Evolutionary conservation across 2,113 vertebrate species (phyloP).

Genomic region (Hippolais icterina): DNA sequence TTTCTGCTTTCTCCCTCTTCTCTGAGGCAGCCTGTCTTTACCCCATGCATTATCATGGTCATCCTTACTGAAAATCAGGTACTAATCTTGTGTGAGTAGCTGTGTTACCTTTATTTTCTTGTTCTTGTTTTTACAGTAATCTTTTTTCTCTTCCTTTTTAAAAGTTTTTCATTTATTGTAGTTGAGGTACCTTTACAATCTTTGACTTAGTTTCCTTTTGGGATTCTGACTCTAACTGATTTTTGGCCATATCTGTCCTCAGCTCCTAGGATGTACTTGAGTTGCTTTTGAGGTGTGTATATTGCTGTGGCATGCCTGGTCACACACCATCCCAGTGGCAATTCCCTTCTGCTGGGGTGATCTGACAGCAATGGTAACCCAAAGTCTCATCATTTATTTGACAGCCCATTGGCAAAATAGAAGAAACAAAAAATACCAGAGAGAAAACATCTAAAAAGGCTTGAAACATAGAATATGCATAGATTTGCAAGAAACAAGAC

Average conservation of each 20-base stretch:
- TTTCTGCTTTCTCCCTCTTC: neutral
- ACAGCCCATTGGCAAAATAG: neutral
- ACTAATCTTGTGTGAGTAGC: neutral
- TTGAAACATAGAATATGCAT: fast-evolving
- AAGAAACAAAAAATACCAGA: neutral
- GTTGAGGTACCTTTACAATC: neutral
- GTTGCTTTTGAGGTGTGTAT: neutral
- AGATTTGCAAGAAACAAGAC: neutral
- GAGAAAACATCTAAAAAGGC: neutral
- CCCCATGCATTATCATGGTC: neutral
- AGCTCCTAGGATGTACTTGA: neutral
- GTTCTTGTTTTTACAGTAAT: neutral
- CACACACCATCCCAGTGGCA: neutral
- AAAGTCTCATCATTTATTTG: neutral
- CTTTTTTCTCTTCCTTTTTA: fast-evolving
- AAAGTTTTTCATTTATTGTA: neutral
- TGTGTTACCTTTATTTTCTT: neutral
- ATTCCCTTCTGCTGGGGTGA: neutral
- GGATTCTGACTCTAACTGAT: neutral
- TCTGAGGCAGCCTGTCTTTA: neutral
- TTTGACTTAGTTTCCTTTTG: neutral
- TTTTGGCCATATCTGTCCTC: neutral
- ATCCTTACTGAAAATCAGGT: neutral
- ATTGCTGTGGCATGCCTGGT: neutral
- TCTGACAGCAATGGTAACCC: neutral